These are phyloP conservation scores for Caenorhabditis sp. DNA, from an alignment of 2,888 invertebrate genomes.

Conservation along the genomic window DNA sequence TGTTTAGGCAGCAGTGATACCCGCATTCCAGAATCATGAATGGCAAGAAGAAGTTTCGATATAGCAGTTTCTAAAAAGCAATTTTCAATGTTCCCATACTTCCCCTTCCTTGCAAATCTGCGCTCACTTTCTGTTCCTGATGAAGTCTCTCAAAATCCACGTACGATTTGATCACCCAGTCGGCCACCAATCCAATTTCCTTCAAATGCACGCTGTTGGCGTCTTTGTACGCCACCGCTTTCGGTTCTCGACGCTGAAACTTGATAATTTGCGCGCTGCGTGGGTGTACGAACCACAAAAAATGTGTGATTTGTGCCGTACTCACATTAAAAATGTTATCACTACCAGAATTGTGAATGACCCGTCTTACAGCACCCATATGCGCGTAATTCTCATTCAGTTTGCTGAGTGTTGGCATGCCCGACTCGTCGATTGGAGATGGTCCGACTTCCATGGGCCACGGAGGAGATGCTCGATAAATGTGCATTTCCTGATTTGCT, in stretches of 20 bases:
- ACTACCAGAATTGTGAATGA: slow-evolving; percentile 53
- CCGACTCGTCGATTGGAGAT: slow-evolving; percentile 43
- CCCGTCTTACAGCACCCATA: slow-evolving; percentile 51
- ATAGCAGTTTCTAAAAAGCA: slow-evolving; percentile 58
- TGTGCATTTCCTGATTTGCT: too few species aligned
- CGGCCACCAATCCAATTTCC: slow-evolving; percentile 59
- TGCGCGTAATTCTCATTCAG: slow-evolving; percentile 53
- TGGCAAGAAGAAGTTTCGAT: slow-evolving; percentile 59
- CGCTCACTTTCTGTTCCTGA: slow-evolving; percentile 56
- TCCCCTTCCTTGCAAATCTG: neutral
- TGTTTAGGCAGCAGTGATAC: slow-evolving; percentile 56
- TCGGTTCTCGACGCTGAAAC: slow-evolving; percentile 53
- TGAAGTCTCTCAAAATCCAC: slow-evolving; percentile 43
- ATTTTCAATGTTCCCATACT: neutral
- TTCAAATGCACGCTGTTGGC: slow-evolving; percentile 59
- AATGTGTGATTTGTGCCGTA: slow-evolving; percentile 7
- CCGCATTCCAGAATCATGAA: slow-evolving; percentile 66
- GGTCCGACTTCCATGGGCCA: too few species aligned
- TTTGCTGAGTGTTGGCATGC: slow-evolving; percentile 51
- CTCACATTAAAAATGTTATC: slow-evolving; percentile 57
- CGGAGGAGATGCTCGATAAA: too few species aligned
- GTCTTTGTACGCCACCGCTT: slow-evolving; percentile 60
- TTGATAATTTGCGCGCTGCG: neutral
- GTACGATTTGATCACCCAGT: slow-evolving; percentile 61
- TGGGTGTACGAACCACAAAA: neutral